phyloP scores from a whole-genome alignment of 2,113 vertebrate genomes.

The Onychorhynchus coronatus region DNA sequence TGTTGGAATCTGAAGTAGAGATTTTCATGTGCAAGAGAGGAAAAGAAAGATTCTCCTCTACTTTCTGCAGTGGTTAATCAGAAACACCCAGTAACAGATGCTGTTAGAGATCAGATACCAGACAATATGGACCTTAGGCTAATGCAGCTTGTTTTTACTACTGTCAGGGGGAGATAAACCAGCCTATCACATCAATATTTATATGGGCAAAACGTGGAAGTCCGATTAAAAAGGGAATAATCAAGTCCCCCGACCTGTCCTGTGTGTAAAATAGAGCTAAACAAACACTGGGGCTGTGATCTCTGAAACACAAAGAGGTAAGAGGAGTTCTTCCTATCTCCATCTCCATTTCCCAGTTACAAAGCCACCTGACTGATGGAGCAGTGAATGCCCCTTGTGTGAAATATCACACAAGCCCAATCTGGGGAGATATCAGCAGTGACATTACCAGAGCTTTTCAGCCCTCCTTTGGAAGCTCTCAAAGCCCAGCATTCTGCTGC shows the following conservation, averaged over 20 bases:
- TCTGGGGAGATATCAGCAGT: slow-evolving; percentile 75
- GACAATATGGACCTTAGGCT: slow-evolving; percentile 16
- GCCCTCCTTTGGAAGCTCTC: slow-evolving; percentile 64
- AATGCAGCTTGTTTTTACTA: slow-evolving; percentile 32
- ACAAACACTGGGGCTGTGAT: slow-evolving; percentile 67
- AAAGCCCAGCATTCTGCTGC: slow-evolving; percentile 68
- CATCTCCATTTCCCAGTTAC: slow-evolving; percentile 72
- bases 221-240: slow-evolving; percentile 53
- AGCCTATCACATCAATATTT: slow-evolving; percentile 62
- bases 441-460: slow-evolving; percentile 76
- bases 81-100: slow-evolving; percentile 12
- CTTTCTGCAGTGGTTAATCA: background rate
- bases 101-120: slow-evolving; percentile 7
- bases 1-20: background rate
- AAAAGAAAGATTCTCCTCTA: background rate
- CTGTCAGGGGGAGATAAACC: slow-evolving; percentile 49
- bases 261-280: slow-evolving; percentile 50
- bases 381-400: slow-evolving; percentile 77
- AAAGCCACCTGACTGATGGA: slow-evolving; percentile 72
- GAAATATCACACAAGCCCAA: slow-evolving; percentile 88
- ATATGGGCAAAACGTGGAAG: slow-evolving; percentile 39
- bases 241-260: slow-evolving; percentile 13
- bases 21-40: background rate
- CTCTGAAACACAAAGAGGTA: slow-evolving; percentile 68
- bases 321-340: slow-evolving; percentile 58